Evolutionary conservation across 2,888 invertebrate genomes (phyloP).

Genomic region (Apamea crenata): DNA sequence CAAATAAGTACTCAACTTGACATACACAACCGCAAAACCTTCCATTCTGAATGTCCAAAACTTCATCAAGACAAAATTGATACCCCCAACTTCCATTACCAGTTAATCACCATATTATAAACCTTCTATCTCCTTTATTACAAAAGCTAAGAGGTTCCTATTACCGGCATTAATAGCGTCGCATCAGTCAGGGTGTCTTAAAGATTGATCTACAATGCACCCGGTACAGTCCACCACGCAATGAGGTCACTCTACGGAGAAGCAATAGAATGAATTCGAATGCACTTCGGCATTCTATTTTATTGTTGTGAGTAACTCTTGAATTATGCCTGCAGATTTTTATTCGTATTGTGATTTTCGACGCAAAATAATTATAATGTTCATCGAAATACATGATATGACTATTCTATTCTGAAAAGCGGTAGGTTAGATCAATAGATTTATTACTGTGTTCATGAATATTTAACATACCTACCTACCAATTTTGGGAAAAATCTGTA

Average conservation of each 20-base stretch:
- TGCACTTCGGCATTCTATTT: conserved; percentile 34
- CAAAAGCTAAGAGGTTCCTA: conserved; percentile 40
- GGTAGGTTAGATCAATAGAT: background rate
- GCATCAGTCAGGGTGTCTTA: conserved; percentile 52
- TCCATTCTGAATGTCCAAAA: background rate
- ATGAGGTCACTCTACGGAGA: conserved; percentile 32
- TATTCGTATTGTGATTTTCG: background rate
- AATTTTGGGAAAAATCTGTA: background rate
- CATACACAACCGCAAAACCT: background rate
- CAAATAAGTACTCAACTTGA: background rate
- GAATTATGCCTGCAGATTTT: background rate
- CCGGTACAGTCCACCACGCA: conserved; percentile 50
- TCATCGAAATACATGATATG: background rate
- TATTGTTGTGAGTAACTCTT: conserved; percentile 19
- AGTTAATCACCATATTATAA: conserved; percentile 11
- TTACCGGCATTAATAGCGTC: conserved; percentile 46
- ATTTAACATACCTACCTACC: background rate
- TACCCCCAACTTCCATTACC: background rate
- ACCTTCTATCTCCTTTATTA: conserved; percentile 33
- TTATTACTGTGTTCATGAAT: background rate
- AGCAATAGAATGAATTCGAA: conserved; percentile 32
- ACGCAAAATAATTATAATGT: background rate
- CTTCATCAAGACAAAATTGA: background rate
- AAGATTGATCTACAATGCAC: conserved; percentile 62
- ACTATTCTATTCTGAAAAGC: background rate